phyloP scores from a whole-genome alignment of 2,113 vertebrate genomes.

The Ammodytes dubius region DNA sequence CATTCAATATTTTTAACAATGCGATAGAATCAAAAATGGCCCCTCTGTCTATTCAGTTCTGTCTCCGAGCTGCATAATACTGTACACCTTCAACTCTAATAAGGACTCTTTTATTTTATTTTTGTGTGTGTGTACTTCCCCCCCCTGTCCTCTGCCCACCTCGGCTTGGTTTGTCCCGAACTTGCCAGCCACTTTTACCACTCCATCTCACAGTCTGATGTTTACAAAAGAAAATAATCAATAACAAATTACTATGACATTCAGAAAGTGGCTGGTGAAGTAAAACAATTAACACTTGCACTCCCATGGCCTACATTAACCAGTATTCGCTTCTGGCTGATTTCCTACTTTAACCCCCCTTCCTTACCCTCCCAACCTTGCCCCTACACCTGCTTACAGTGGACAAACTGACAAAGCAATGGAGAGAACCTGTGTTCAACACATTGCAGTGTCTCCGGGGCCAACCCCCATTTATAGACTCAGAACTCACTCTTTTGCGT shows the following conservation, averaged over 20 bases:
- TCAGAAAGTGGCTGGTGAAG: constrained; percentile 51
- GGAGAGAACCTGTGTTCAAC: constrained; percentile 32
- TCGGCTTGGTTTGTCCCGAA: constrained; percentile 44
- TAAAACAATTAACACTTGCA: constrained; percentile 29
- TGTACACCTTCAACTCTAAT: constrained; percentile 4
- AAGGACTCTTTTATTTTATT: constrained; percentile 13
- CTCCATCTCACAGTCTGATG: constrained; percentile 23
- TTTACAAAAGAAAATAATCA: constrained; percentile 31
- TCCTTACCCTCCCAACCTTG: not conserved
- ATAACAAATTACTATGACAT: not conserved
- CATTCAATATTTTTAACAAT: constrained; percentile 27
- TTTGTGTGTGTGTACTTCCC: not conserved
- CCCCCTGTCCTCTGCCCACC: constrained; percentile 11
- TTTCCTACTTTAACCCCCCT: not conserved
- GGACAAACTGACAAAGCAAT: constrained; percentile 51
- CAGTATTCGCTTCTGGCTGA: constrained; percentile 62
- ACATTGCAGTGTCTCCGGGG: constrained; percentile 44
- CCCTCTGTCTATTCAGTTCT: constrained; percentile 68
- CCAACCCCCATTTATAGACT: constrained; percentile 47
- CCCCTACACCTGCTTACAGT: constrained; percentile 46
- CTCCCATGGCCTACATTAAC: constrained; percentile 36
- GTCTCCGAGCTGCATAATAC: constrained; percentile 26
- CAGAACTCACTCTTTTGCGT: constrained; percentile 55
- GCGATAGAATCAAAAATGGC: constrained; percentile 30
- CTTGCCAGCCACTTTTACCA: constrained; percentile 39